Conservation (phyloP, 2,113 vertebrate genomes). For the Psettodes erumei region DNA sequence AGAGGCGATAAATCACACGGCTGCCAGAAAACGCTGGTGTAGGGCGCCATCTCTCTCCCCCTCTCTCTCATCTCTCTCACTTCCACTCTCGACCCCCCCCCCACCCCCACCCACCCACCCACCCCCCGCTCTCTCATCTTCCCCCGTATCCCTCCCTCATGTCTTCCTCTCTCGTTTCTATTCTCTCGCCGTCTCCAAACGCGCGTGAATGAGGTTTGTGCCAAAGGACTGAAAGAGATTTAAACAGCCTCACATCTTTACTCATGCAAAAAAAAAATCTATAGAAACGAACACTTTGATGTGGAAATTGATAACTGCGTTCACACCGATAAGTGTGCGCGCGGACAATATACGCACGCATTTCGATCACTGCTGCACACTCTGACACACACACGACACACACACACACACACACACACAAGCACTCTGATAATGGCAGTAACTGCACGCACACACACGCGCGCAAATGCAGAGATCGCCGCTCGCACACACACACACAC, state of each 20-base stretch:
- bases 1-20: conserved; percentile 76
- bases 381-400: not conserved
- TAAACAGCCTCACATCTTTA: not conserved
- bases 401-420: not conserved
- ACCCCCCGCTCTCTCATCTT: conserved; percentile 17
- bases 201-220: conserved; percentile 19
- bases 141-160: conserved; percentile 17
- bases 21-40: conserved; percentile 52
- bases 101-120: conserved; percentile 2
- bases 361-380: not conserved
- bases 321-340: not conserved
- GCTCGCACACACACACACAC: not conserved
- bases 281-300: conserved; percentile 48
- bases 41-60: conserved; percentile 50
- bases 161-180: too few relatives aligned
- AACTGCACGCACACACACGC: not conserved
- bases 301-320: conserved; percentile 36
- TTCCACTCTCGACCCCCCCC: not conserved
- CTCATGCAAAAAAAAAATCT: conserved; percentile 13
- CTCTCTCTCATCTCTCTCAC: conserved; percentile 12
- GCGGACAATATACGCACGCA: conserved; percentile 2
- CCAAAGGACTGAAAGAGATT: not conserved
- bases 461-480: not conserved
- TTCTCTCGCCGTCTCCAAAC: conserved; percentile 34
- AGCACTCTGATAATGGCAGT: not conserved